Evolutionary conservation across 2,113 vertebrate species (phyloP), one percentile per base, ranked within the genome.

Genomic region (Acanthochromis polyacanthus): DNA sequence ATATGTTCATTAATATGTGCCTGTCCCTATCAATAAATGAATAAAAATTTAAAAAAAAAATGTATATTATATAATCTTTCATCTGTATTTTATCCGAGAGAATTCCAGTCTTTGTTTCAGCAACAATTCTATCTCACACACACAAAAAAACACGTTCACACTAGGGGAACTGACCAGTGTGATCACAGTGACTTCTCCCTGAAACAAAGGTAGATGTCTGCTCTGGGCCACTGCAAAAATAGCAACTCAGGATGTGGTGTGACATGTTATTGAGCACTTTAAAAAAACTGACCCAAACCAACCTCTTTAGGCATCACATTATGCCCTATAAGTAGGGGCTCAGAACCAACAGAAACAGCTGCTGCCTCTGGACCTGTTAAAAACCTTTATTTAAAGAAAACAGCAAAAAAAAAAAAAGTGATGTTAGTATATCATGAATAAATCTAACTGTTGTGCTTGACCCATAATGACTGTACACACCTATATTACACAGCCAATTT

Each of bases 361-460:
- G 76, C 60, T 59, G 53, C n/a, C 32, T 72, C 15, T 32, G 58
- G 43, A 58, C 43, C 65, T 53, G 32, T 43, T 59, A 9, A n/a
- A 25, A 19, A 11, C 9, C 38, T 11, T 48, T 51, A 15, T n/a
- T 19, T 5, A 48, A 48, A 48, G 16, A 46, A 4, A 48, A 48
- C 17, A 19, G 32, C 32, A 43, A 43, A 43, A 43, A 40, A 40
- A 8, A 8, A 40, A 9, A 10, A 40, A 11, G 38, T 10, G 40
- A 14, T 15, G 12, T 10, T 9, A 36, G 10, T 36, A 36, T 9
- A 36, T 9, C 9, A 10, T 36, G 30, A 32, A 6, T 32, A 32
- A 32, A 32, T 32, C 4, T 32, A 36, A 36, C 32, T 36, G 32
- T 9, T 36, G 32, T 36, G 32, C 32, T 36, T 30, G 30, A 30